Evolutionary conservation across 2,888 invertebrate species (phyloP).

Genomic region (Drosophila mettleri): DNA sequence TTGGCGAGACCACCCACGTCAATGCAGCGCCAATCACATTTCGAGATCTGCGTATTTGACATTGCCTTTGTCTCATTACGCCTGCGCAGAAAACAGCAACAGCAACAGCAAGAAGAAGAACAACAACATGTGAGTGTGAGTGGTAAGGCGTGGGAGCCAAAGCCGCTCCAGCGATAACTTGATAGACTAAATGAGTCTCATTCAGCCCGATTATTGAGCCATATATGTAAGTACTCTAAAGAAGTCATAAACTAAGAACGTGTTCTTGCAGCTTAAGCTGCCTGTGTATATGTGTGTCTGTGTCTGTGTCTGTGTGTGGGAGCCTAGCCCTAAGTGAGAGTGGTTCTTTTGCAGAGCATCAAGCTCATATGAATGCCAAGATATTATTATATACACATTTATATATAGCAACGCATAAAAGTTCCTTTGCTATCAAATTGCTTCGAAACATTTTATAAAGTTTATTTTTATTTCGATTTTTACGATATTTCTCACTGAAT

Average conservation of each 20-base stretch:
- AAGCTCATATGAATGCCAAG: slow-evolving; percentile 8
- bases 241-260: slow-evolving; percentile 38
- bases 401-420: slow-evolving; percentile 2
- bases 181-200: slow-evolving; percentile 70
- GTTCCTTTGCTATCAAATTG: slow-evolving; percentile 8
- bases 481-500: background rate
- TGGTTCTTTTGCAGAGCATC: slow-evolving; percentile 23
- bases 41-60: slow-evolving; percentile 75
- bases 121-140: slow-evolving; percentile 23
- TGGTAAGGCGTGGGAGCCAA: slow-evolving; percentile 61
- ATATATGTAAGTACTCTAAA: slow-evolving; percentile 38
- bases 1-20: slow-evolving; percentile 71
- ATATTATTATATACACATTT: background rate
- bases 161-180: slow-evolving; percentile 53
- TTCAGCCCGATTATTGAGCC: slow-evolving; percentile 64
- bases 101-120: slow-evolving; percentile 10
- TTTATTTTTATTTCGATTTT: background rate
- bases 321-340: slow-evolving; percentile 2
- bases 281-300: background rate
- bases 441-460: slow-evolving; percentile 3
- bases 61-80: slow-evolving; percentile 79
- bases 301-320: slow-evolving; percentile 1
- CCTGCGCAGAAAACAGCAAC: slow-evolving; percentile 68
- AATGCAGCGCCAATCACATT: slow-evolving; percentile 60
- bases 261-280: background rate